These are phyloP conservation scores for Pseudonaja textilis DNA, from an alignment of 2,113 vertebrate species.

Conservation along the genomic window DNA sequence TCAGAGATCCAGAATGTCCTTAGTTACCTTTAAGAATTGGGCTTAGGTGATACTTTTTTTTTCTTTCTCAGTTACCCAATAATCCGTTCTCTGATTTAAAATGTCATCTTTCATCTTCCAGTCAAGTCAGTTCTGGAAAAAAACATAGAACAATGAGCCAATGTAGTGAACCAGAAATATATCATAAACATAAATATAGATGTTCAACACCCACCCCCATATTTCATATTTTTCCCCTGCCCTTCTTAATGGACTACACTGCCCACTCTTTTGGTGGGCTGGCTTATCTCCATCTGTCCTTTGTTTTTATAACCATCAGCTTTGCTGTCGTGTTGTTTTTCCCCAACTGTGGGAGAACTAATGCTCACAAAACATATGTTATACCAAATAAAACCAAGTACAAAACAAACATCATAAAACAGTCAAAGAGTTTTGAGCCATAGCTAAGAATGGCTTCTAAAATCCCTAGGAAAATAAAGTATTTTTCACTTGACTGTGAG, in stretches of 20 bases:
- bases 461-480: background rate
- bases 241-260: background rate
- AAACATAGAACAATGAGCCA: background rate
- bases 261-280: background rate
- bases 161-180: background rate
- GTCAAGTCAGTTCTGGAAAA: background rate
- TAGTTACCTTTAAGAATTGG: background rate
- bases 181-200: background rate
- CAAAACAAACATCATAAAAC: background rate
- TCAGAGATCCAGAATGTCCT: background rate
- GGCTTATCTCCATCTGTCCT: background rate
- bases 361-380: background rate
- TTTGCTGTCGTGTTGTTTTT: background rate
- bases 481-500: background rate
- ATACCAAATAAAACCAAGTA: background rate
- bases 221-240: background rate
- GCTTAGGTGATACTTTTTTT: background rate
- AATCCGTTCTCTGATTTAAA: background rate
- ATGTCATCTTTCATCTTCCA: background rate
- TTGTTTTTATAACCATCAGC: background rate
- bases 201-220: background rate
- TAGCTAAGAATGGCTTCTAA: background rate
- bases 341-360: background rate
- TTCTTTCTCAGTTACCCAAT: background rate
- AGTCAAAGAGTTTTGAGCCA: background rate